Conservation (phyloP, 2,888 invertebrate genomes). For the Ennomos quercinarius region DNA sequence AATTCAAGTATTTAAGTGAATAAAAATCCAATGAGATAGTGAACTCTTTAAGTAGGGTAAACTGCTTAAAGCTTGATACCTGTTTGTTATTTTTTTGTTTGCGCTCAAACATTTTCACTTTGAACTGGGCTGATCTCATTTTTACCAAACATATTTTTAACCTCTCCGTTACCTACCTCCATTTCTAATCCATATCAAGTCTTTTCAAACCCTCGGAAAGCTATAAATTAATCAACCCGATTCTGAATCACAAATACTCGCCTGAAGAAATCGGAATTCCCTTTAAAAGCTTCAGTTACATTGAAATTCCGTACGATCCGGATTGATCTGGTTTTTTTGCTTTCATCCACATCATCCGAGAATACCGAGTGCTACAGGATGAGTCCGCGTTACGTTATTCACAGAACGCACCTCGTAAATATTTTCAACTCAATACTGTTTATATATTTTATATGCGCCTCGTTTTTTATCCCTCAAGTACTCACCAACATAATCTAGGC, state of each 20-base stretch:
- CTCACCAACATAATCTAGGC: neutral
- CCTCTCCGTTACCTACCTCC: constrained; percentile 2
- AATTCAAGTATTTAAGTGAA: no score
- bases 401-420: constrained; percentile 41
- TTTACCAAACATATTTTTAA: constrained; percentile 11
- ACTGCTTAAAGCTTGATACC: no score
- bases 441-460: constrained; percentile 26
- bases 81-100: no score
- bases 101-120: no score
- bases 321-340: constrained; percentile 43
- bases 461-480: constrained; percentile 29
- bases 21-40: no score
- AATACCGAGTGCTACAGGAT: constrained; percentile 36
- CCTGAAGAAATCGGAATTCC: constrained; percentile 37
- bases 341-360: constrained; percentile 40
- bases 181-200: constrained; percentile 32
- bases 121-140: no score
- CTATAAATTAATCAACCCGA: constrained; percentile 40
- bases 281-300: constrained; percentile 40
- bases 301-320: constrained; percentile 42
- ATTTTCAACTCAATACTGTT: constrained; percentile 30
- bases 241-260: constrained; percentile 38
- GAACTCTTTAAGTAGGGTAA: no score
- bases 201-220: constrained; percentile 31
- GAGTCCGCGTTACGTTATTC: constrained; percentile 43